Percentiles rank a stretch among this genome's conserved stretches.
These are phyloP conservation scores for Phalacrocorax pelagicus DNA, from an alignment of 2,113 vertebrate species.

Conservation along the genomic window DNA sequence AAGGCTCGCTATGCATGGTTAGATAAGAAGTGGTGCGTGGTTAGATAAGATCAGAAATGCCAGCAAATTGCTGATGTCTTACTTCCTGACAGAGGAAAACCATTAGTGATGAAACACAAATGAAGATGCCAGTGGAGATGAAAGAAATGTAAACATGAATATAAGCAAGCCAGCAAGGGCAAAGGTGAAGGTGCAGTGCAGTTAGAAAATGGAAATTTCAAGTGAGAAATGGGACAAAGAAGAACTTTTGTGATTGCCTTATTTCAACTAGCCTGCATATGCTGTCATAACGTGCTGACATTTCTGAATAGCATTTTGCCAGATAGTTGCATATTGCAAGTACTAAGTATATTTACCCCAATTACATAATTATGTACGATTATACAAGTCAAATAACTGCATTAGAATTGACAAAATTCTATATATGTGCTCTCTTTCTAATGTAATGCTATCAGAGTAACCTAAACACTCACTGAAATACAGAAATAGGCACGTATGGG, in stretches of 20 bases:
- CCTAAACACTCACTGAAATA: conserved; percentile 29
- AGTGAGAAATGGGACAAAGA: not conserved
- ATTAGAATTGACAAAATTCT: conserved; percentile 45
- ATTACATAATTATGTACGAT: conserved; percentile 50
- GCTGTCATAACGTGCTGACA: not conserved
- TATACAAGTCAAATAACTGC: conserved; percentile 45
- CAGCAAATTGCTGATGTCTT: not conserved
- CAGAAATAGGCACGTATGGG: conserved; percentile 15
- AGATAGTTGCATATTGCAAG: not conserved
- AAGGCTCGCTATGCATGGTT: rapidly evolving
- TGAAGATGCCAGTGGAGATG: not conserved
- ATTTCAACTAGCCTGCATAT: not conserved
- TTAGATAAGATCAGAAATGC: not conserved
- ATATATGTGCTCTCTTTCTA: conserved; percentile 4
- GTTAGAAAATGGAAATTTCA: not conserved
- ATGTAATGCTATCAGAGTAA: conserved; percentile 9
- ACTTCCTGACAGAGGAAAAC: not conserved
- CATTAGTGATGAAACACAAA: not conserved
- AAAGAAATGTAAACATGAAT: not conserved
- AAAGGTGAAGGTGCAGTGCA: not conserved
- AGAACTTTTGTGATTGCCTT: not conserved
- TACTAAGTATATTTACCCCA: conserved; percentile 27
- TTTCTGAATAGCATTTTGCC: not conserved
- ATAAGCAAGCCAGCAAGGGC: not conserved
- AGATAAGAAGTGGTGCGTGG: not conserved